Evolutionary conservation across 2,797 vertebrate species (phyloP).

Genomic region (Helarctos malayanus): DNA sequence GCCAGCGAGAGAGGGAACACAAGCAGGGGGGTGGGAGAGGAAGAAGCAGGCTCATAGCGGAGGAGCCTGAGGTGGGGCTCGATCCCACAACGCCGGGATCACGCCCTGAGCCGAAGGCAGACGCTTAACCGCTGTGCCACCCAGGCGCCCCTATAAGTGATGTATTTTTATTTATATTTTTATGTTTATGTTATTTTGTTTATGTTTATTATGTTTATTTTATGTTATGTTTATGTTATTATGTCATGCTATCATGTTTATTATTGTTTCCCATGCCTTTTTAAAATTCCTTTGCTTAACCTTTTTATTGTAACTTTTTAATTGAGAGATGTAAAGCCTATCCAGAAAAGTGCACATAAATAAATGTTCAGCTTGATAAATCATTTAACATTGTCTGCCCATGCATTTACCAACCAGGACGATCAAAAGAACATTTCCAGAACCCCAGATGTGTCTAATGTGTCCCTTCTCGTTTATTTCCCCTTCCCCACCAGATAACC

Average conservation of each 20-base stretch:
- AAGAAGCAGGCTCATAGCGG: no score
- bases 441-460: neutral
- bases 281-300: neutral
- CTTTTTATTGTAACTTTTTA: conserved; percentile 11
- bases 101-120: no score
- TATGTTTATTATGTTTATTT: neutral
- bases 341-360: neutral
- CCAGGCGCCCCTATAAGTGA: neutral
- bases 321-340: neutral
- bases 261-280: neutral
- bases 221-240: neutral
- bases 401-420: neutral
- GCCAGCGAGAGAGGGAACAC: no score
- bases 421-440: neutral
- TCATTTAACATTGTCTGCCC: neutral
- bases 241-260: neutral
- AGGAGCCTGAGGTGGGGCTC: no score
- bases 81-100: no score
- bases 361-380: neutral
- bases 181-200: neutral
- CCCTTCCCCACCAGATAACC: neutral
- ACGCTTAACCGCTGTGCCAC: no score
- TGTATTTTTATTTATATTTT: neutral
- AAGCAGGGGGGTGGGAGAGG: no score
- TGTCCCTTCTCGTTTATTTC: neutral